These are phyloP conservation scores for Parnassius apollo DNA, from an alignment of 2,888 invertebrate species.

Conservation along the genomic window DNA sequence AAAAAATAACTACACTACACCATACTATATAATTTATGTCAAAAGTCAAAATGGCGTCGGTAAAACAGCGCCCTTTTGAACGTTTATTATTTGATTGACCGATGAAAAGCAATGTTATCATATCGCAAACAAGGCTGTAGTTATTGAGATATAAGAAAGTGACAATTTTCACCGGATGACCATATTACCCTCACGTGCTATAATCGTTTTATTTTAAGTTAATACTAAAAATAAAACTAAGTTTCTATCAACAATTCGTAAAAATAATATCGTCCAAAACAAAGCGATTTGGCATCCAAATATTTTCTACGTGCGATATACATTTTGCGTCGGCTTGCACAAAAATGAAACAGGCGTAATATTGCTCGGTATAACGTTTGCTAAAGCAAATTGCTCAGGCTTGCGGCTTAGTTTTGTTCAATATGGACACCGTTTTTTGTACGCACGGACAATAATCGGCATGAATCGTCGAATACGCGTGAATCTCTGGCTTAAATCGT, in stretches of 20 bases:
- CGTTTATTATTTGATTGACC: too few relatives aligned
- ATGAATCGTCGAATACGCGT: slow-evolving; percentile 19
- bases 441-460: slow-evolving; percentile 30
- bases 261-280: slow-evolving; percentile 20
- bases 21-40: too few relatives aligned
- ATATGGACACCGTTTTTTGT: slow-evolving; percentile 30
- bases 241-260: slow-evolving; percentile 23
- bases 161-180: too few relatives aligned
- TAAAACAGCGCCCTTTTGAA: too few relatives aligned
- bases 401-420: slow-evolving; percentile 37
- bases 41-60: too few relatives aligned
- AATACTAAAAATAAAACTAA: background rate
- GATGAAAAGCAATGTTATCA: too few relatives aligned
- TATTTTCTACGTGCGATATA: slow-evolving; percentile 25
- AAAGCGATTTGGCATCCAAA: slow-evolving; percentile 18
- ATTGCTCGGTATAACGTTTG: slow-evolving; percentile 35
- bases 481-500: slow-evolving; percentile 18
- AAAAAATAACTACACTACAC: too few relatives aligned
- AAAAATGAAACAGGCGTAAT: slow-evolving; percentile 35
- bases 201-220: too few relatives aligned
- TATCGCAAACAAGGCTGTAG: too few relatives aligned
- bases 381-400: slow-evolving; percentile 37
- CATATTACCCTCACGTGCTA: too few relatives aligned
- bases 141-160: too few relatives aligned
- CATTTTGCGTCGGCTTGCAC: slow-evolving; percentile 25